Conservation (phyloP, 2,797 vertebrate genomes). For the Silurus lanzhouensis region DNA sequence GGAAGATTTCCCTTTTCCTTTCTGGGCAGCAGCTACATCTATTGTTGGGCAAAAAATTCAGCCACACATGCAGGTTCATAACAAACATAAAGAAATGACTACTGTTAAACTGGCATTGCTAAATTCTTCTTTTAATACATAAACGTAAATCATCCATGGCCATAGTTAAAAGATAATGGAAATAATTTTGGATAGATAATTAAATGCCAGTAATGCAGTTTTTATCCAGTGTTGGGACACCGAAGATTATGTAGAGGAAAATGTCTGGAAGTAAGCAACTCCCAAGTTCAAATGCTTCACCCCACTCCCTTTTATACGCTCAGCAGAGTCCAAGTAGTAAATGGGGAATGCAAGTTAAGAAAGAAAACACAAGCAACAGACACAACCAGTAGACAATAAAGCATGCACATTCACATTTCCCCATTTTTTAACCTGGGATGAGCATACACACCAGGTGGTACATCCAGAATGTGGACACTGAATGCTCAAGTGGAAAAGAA, state of each 20-base stretch:
- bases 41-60: conserved; percentile 53
- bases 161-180: not conserved
- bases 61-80: conserved; percentile 32
- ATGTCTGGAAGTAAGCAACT: not conserved
- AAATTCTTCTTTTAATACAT: not conserved
- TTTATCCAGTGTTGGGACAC: not conserved
- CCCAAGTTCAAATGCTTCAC: conserved; percentile 12
- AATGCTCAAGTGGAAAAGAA: conserved; percentile 15
- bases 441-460: not conserved
- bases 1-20: conserved; percentile 57
- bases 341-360: not conserved
- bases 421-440: not conserved
- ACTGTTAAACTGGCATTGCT: not conserved
- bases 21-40: conserved; percentile 40
- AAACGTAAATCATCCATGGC: not conserved
- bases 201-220: not conserved
- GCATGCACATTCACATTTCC: conserved; percentile 9
- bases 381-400: not conserved
- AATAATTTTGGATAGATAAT: not conserved
- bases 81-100: conserved; percentile 1
- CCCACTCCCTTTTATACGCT: conserved; percentile 18
- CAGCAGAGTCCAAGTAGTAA: conserved; percentile 12
- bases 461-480: not conserved
- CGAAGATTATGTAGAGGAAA: not conserved
- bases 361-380: not conserved